phyloP scores from a whole-genome alignment of 1,140 invertebrate genomes.

The Pararge aegeria region DNA sequence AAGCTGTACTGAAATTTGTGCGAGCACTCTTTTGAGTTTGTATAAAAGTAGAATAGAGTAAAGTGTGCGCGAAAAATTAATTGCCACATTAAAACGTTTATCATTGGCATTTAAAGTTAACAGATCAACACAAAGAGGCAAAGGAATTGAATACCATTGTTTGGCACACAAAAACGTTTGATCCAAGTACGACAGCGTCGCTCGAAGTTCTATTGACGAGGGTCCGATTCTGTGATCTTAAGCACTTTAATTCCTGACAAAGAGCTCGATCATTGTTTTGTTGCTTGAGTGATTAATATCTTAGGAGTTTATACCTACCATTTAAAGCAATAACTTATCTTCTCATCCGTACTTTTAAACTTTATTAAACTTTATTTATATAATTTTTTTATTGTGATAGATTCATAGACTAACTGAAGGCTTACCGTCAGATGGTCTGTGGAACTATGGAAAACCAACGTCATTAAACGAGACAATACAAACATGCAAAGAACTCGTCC shows the following conservation, averaged over 20 bases:
- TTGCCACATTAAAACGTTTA: not conserved
- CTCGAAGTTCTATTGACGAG: slow-evolving; percentile 41
- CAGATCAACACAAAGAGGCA: not conserved
- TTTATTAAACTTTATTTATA: no score
- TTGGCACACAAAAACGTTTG: slow-evolving; percentile 45
- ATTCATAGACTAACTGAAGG: no score
- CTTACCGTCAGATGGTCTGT: no score
- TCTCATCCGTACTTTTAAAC: not conserved
- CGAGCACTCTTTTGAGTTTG: no score
- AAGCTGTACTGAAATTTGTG: no score
- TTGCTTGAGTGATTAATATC: slow-evolving; percentile 25
- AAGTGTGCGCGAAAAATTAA: no score
- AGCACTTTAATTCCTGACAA: slow-evolving; percentile 43
- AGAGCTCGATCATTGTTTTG: slow-evolving; percentile 38
- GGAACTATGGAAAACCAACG: no score
- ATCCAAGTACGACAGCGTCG: slow-evolving; percentile 35
- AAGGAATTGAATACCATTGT: slow-evolving; percentile 1
- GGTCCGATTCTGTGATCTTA: slow-evolving; percentile 39
- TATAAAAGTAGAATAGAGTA: no score
- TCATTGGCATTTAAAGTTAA: not conserved
- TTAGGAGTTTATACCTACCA: not conserved
- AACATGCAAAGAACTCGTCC: no score
- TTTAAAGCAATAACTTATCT: not conserved
- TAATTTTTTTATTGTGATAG: no score
- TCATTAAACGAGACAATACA: no score